phyloP scores from a whole-genome alignment of 2,888 invertebrate genomes.

The Drosophila peninsularis region DNA sequence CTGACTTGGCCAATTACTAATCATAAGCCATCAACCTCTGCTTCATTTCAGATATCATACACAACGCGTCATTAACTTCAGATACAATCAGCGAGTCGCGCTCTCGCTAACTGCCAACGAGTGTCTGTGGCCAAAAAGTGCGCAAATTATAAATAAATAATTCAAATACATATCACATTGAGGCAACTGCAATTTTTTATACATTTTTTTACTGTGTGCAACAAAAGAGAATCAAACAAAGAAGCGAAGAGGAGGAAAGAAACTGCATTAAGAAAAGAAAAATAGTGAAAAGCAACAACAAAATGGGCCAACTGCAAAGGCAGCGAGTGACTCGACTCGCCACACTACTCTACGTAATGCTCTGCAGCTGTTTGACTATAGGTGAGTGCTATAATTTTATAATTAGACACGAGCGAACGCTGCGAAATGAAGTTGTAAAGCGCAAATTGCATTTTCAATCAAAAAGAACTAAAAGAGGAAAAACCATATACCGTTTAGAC shows the following conservation, averaged over 20 bases:
- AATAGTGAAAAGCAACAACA: slow-evolving; percentile 35
- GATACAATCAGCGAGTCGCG: slow-evolving; percentile 17
- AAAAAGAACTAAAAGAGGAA: neutral
- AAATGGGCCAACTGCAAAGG: slow-evolving; percentile 68
- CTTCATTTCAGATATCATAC: slow-evolving; percentile 37
- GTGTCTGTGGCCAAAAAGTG: slow-evolving; percentile 34
- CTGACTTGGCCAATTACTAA: slow-evolving; percentile 16
- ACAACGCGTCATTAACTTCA: slow-evolving; percentile 34
- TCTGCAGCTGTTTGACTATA: slow-evolving; percentile 70
- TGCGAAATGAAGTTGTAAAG: slow-evolving; percentile 41
- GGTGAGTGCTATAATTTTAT: slow-evolving; percentile 58
- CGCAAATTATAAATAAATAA: slow-evolving; percentile 28
- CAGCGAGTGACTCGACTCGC: slow-evolving; percentile 64
- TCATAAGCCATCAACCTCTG: slow-evolving; percentile 9
- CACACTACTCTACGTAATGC: slow-evolving; percentile 48
- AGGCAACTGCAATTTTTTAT: slow-evolving; percentile 50
- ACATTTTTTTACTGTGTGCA: slow-evolving; percentile 49
- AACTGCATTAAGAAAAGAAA: slow-evolving; percentile 4
- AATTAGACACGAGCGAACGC: slow-evolving; percentile 49
- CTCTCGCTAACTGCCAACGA: slow-evolving; percentile 22
- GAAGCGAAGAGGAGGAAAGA: slow-evolving; percentile 6
- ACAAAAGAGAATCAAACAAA: slow-evolving; percentile 12
- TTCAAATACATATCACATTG: slow-evolving; percentile 41
- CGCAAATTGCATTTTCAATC: slow-evolving; percentile 35
- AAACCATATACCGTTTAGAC: slow-evolving; percentile 1